These are phyloP conservation scores for Prosopocoilus inquinatus DNA, from an alignment of 2,888 invertebrate species.

Conservation along the genomic window DNA sequence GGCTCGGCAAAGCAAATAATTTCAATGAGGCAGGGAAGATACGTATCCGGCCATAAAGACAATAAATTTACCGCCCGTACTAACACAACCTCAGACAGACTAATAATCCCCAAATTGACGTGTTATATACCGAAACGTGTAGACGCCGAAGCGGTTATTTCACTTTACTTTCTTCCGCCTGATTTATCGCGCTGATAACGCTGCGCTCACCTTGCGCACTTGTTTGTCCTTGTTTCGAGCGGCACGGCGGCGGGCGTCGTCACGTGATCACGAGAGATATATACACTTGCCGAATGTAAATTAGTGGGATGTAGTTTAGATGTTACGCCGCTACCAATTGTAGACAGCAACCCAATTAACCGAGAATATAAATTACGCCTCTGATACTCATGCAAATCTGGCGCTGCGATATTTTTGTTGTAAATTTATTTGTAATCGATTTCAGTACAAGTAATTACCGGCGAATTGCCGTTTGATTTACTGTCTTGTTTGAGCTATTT, in stretches of 20 bases:
- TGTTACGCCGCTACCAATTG: conserved; percentile 7
- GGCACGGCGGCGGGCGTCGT: no score
- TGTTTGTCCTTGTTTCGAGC: conserved; percentile 5
- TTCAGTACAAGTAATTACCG: not conserved
- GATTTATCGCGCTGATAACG: conserved; percentile 15
- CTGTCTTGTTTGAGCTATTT: no score
- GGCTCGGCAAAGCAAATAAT: no score
- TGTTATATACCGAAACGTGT: conserved; percentile 17
- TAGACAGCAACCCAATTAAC: conserved; percentile 13
- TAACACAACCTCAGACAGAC: conserved; percentile 10
- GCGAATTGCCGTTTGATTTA: no score
- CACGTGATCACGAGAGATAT: conserved; percentile 5
- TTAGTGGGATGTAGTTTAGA: conserved; percentile 8
- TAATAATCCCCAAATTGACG: conserved; percentile 23
- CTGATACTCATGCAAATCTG: conserved; percentile 8
- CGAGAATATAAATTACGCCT: conserved; percentile 7
- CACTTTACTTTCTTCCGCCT: conserved; percentile 15
- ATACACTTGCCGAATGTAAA: conserved; percentile 4
- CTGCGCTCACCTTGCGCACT: not conserved
- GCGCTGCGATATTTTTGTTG: conserved; percentile 1
- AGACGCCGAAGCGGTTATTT: conserved; percentile 14
- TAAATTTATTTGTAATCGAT: not conserved
- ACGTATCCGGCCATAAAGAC: no score
- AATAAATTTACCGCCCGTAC: no score
- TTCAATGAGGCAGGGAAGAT: no score